Evolutionary conservation across 2,113 vertebrate species (phyloP), one percentile per base, ranked within the genome.

Genomic region (Neoarius graeffei): DNA sequence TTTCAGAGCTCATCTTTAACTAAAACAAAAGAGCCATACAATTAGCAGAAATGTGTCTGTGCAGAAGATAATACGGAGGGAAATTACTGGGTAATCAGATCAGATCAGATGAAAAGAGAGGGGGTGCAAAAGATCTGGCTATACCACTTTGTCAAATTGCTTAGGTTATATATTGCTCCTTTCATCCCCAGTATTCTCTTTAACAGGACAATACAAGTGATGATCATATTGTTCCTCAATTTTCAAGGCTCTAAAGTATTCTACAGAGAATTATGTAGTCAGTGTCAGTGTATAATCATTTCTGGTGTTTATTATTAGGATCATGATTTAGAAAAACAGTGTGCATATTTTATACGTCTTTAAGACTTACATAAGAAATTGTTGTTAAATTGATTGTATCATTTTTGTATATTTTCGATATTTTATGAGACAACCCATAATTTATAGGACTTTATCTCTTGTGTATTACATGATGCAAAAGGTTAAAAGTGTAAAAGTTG

Each of bases 11-110:
- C 13, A 17, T 35, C 56, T 25, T 71, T 17, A n/a, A n/a, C 6
- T 23, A 48, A 27, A 64, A 79, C 20, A n/a, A 30, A 74, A 60
- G 57, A 50, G 8, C 23, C 30, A 66, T 80, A 69, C 23, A 77
- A 50, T 77, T 13, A 27, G 13, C 54, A 23, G 9, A 35, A 85
- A 85, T 62, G 56, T 13, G 14, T 42, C 42, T 42, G 42, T 42
- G 42, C 42, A 42, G 42, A 42, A 42, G 42, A 42, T 42, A 42
- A 42, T 42, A 42, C 4, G 4, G 59, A 79, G n/a, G 59, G n/a
- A 64, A 86, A 81, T 81, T 42, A 87, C 64, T 60, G 79, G 77
- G 62, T 86, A 66, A 80, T 54, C 62, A 69, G 77, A 57, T 81
- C 27, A 17, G 52, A 42, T 42, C 42, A 42, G 42, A 42, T 42